Evolutionary conservation across 2,797 vertebrate species (phyloP).

Genomic region (Microhierax caerulescens): DNA sequence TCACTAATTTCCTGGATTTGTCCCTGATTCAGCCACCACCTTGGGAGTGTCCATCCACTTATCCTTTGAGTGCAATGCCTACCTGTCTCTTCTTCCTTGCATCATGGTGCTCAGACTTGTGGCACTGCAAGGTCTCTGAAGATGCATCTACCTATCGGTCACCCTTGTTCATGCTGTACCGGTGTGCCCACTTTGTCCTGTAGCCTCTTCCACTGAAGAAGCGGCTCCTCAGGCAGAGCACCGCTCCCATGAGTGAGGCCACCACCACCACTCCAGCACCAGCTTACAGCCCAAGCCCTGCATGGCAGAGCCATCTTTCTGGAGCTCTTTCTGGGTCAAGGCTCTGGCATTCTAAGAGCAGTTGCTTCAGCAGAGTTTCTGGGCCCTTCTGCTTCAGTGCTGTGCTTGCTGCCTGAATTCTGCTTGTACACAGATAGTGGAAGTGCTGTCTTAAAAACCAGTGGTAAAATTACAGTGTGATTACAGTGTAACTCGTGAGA

Average conservation of each 20-base stretch:
- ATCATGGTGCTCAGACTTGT: background rate
- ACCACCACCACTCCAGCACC: background rate
- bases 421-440: background rate
- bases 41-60: background rate
- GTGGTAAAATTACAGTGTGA: background rate
- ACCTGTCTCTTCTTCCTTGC: background rate
- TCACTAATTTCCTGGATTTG: background rate
- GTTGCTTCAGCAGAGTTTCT: background rate
- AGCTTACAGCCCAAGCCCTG: background rate
- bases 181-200: background rate
- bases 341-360: background rate
- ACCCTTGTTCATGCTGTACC: background rate
- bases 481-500: background rate
- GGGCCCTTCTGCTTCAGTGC: background rate
- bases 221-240: background rate
- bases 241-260: fast-evolving
- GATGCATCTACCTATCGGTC: background rate
- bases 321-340: background rate
- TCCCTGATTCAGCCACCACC: background rate
- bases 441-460: background rate
- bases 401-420: background rate
- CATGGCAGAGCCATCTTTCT: background rate
- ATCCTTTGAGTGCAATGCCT: background rate
- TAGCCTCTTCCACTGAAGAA: background rate
- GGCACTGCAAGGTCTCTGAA: background rate